Evolutionary conservation across 1,140 invertebrate genomes (phyloP).

Genomic region (Pantala flavescens): DNA sequence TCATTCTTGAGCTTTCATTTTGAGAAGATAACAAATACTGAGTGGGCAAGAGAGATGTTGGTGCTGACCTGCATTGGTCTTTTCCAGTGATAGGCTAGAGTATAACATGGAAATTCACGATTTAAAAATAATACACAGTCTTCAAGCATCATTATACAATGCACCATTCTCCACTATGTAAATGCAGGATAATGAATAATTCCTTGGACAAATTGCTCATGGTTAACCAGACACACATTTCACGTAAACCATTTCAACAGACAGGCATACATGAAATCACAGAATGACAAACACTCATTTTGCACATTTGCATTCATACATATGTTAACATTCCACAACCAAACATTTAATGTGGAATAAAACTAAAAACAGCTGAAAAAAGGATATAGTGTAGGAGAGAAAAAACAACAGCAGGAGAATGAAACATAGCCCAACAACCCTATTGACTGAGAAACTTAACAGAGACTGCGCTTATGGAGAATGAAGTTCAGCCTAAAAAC

Average conservation of each 20-base stretch:
- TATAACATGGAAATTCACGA: not conserved
- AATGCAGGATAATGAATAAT: conserved; percentile 10
- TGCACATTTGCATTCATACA: conserved; percentile 5
- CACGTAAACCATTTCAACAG: conserved; percentile 3
- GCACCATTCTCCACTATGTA: not conserved
- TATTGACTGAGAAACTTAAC: not conserved
- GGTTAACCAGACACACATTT: not conserved
- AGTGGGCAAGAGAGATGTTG: not conserved
- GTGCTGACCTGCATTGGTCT: not conserved
- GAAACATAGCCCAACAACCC: not conserved
- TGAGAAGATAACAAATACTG: conserved; percentile 3
- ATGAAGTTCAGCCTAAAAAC: not conserved
- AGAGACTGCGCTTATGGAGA: not conserved
- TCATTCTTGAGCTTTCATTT: conserved; percentile 3
- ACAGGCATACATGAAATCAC: conserved; percentile 9
- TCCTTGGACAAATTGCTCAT: conserved; percentile 1
- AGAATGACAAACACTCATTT: conserved; percentile 6
- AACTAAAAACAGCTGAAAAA: not conserved
- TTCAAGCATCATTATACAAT: conserved; percentile 7
- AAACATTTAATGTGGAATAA: conserved; percentile 6
- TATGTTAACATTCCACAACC: not conserved
- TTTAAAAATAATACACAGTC: conserved; percentile 11
- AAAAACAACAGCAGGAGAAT: not conserved
- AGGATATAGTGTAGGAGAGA: not conserved
- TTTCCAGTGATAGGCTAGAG: conserved; percentile 1